A percentile compares a stretch with the other conserved stretches of the same genome.
Conservation (phyloP, 2,888 invertebrate genomes). For the Phymatocera aterrima region DNA sequence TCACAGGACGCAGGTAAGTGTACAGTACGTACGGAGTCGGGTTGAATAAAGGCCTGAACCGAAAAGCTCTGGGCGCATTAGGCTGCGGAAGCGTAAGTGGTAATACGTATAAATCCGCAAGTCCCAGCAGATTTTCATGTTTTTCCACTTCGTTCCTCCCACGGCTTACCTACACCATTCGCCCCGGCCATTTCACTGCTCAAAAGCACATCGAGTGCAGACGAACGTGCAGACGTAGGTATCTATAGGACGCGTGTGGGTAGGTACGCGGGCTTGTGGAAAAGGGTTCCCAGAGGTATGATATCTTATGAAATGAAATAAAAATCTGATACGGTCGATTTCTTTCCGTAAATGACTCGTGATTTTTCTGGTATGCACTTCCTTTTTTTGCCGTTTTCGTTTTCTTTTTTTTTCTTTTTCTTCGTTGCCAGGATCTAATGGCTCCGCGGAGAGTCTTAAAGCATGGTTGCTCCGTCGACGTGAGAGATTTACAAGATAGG, state of each 20-base stretch:
- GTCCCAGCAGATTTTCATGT: conserved; percentile 15
- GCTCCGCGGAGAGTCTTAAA: conserved; percentile 29
- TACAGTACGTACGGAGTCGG: background rate
- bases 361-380: background rate
- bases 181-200: background rate
- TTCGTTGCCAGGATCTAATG: background rate
- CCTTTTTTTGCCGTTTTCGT: background rate
- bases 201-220: background rate
- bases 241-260: too few species aligned
- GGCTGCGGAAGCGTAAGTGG: background rate
- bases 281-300: conserved; percentile 13
- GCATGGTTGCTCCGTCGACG: conserved; percentile 13
- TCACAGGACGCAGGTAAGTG: too few species aligned
- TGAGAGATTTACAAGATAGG: background rate
- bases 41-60: background rate
- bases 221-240: background rate
- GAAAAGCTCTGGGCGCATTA: background rate
- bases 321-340: conserved; percentile 32
- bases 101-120: conserved; percentile 6
- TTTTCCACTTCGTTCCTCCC: background rate
- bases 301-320: conserved; percentile 9
- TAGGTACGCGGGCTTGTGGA: background rate
- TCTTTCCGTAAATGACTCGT: conserved; percentile 19
- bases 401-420: background rate
- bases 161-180: background rate